phyloP scores from a whole-genome alignment of 2,113 vertebrate genomes.

The Silurus asotus region DNA sequence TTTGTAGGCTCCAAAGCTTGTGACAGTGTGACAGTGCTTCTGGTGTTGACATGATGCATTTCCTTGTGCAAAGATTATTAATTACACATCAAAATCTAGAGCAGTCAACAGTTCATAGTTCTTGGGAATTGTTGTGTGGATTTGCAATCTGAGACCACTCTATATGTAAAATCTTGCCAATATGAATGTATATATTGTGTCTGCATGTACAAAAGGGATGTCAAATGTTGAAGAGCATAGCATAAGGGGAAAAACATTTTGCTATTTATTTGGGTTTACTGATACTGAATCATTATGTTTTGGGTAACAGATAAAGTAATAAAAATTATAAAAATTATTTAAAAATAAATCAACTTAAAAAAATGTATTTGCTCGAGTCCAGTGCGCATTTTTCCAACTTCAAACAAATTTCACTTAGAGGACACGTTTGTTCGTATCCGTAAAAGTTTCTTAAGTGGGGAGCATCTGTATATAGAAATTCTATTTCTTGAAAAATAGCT shows the following conservation, averaged over 20 bases:
- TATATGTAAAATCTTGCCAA: neutral
- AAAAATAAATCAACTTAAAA: too few relatives aligned
- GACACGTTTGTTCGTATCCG: too few relatives aligned
- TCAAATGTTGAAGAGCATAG: neutral
- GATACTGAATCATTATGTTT: neutral
- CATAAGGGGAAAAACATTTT: too few relatives aligned
- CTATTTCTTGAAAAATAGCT: too few relatives aligned
- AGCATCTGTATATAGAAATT: too few relatives aligned
- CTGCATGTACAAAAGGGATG: neutral
- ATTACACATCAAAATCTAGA: neutral
- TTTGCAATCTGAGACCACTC: neutral
- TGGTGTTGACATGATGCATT: neutral
- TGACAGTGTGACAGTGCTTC: neutral
- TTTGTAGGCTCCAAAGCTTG: neutral
- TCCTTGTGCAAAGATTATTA: neutral
- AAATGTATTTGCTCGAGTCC: too few relatives aligned
- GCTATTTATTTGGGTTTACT: neutral
- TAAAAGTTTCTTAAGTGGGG: too few relatives aligned
- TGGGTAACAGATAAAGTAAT: neutral
- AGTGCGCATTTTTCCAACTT: too few relatives aligned
- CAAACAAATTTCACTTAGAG: too few relatives aligned
- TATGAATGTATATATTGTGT: neutral
- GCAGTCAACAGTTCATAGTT: neutral
- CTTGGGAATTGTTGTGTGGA: neutral
- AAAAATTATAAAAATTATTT: too few relatives aligned